Evolutionary conservation across 2,113 vertebrate genomes (phyloP).

Genomic region (Clinocottus analis): DNA sequence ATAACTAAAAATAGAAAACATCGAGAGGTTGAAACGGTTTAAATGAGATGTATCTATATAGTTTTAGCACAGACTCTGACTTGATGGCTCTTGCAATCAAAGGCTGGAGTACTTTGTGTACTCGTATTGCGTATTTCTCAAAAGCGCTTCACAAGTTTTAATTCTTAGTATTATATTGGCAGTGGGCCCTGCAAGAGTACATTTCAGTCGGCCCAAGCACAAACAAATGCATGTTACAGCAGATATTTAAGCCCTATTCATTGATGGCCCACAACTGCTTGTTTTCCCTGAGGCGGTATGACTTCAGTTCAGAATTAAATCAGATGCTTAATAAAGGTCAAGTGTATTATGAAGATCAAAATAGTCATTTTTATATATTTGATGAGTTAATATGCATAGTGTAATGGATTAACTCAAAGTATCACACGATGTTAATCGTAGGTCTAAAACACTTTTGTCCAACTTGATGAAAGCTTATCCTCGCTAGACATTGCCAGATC

Average conservation of each 20-base stretch:
- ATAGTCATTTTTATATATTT: background rate
- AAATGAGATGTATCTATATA: background rate
- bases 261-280: background rate
- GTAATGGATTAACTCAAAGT: background rate
- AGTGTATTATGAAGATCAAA: background rate
- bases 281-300: background rate
- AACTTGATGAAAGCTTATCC: background rate
- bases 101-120: constrained; percentile 6
- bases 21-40: background rate
- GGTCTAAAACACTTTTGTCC: background rate
- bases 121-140: no score
- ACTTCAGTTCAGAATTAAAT: background rate
- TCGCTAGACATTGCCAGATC: background rate
- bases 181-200: background rate
- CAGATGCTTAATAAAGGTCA: background rate
- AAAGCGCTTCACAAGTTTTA: no score
- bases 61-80: background rate
- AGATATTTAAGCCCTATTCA: constrained; percentile 13
- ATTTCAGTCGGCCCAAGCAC: constrained; percentile 10
- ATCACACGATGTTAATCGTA: background rate
- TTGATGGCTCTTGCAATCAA: background rate
- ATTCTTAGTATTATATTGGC: no score
- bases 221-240: constrained; percentile 30
- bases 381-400: background rate
- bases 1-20: background rate